Evolutionary conservation across 1,140 invertebrate species (phyloP).

Genomic region (Zaprionus tsacasi): DNA sequence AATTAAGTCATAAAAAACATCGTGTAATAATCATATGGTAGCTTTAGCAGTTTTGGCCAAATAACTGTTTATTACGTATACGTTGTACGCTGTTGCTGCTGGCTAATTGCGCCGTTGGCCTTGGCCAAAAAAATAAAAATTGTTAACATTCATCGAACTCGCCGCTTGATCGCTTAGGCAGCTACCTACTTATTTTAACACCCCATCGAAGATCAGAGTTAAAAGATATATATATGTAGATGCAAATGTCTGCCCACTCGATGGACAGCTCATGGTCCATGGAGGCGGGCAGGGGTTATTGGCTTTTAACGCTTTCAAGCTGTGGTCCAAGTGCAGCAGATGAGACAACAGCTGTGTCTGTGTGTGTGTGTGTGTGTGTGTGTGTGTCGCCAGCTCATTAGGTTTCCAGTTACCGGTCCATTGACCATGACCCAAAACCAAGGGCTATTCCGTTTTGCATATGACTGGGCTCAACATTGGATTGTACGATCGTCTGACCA

Average conservation of each 20-base stretch:
- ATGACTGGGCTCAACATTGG: constrained; percentile 33
- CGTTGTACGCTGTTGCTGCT: constrained; percentile 15
- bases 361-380: neutral
- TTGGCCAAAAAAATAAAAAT: constrained; percentile 53
- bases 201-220: neutral
- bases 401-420: constrained; percentile 51
- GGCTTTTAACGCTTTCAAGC: constrained; percentile 2
- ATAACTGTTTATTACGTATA: constrained; percentile 40
- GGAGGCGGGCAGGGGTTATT: constrained; percentile 5
- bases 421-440: constrained; percentile 78
- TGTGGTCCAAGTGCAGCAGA: neutral
- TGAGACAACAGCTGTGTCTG: neutral
- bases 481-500: constrained; percentile 32
- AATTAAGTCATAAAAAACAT: neutral
- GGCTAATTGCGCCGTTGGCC: constrained; percentile 71
- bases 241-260: neutral
- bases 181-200: constrained; percentile 38
- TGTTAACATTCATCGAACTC: constrained; percentile 73
- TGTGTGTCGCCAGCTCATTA: constrained; percentile 18
- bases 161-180: constrained; percentile 48
- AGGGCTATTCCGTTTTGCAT: constrained; percentile 62
- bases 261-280: neutral
- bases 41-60: neutral
- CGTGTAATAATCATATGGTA: neutral
- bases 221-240: constrained; percentile 1